phyloP scores from a whole-genome alignment of 2,888 invertebrate species.

The Meliscaeva auricollis region DNA sequence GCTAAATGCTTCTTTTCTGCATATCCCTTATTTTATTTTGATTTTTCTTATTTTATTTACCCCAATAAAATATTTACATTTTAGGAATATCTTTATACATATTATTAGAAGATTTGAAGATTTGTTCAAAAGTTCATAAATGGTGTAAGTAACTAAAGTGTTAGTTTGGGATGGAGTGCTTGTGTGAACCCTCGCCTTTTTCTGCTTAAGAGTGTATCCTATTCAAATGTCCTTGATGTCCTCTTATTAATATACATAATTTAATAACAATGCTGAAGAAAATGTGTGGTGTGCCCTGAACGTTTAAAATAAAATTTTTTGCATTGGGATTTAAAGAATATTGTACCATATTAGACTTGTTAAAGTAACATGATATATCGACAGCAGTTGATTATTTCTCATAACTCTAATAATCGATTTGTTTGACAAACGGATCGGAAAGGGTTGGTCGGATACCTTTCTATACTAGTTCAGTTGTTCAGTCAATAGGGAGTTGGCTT shows the following conservation, averaged over 20 bases:
- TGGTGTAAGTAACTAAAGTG: constrained; percentile 47
- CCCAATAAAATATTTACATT: constrained; percentile 54
- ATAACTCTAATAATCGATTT: no score
- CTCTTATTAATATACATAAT: background rate
- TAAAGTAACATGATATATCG: no score
- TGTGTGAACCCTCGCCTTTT: constrained; percentile 52
- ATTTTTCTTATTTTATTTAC: constrained; percentile 18
- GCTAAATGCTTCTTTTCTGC: constrained; percentile 38
- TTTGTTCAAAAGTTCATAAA: constrained; percentile 22
- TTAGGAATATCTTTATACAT: constrained; percentile 84
- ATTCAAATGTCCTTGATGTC: constrained; percentile 62
- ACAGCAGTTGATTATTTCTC: no score
- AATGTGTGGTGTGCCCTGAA: constrained; percentile 54
- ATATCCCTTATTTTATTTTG: background rate
- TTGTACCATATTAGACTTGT: no score
- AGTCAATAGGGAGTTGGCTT: no score
- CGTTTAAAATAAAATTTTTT: no score
- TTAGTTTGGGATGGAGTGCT: background rate
- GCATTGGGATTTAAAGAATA: background rate
- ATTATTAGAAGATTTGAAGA: constrained; percentile 81
- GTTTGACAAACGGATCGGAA: no score
- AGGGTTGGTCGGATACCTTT: no score
- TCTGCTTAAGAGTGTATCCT: constrained; percentile 50
- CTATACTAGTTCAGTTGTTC: no score
- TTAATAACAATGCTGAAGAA: constrained; percentile 48